Evolutionary conservation across 2,113 vertebrate species (phyloP).

Genomic region (Otolemur garnettii): DNA sequence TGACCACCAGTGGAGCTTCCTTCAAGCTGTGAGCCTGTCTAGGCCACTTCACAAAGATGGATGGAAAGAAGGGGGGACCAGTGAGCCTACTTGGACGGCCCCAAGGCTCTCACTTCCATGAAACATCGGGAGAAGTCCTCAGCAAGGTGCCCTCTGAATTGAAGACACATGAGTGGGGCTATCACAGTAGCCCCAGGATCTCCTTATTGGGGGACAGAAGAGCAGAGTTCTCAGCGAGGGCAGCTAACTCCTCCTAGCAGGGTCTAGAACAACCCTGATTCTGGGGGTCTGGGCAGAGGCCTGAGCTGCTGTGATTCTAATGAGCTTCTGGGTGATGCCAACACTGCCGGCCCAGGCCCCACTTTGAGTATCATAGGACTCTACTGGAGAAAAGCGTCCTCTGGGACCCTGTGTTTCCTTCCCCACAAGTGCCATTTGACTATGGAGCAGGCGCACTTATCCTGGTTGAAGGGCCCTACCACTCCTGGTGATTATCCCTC

Average conservation of each 20-base stretch:
- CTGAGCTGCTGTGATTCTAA: neutral
- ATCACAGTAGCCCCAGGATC: too few relatives aligned
- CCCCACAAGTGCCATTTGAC: neutral
- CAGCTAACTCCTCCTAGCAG: rapidly evolving
- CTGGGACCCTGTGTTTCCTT: neutral
- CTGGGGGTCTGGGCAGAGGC: neutral
- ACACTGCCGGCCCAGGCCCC: rapidly evolving
- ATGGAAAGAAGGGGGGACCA: rapidly evolving
- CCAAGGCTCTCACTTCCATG: neutral
- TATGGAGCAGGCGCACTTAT: conserved; percentile 68
- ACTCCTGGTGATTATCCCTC: conserved; percentile 66
- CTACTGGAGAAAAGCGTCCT: neutral
- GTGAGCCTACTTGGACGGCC: neutral
- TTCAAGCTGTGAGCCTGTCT: neutral
- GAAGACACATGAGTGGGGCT: rapidly evolving
- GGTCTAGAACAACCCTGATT: neutral
- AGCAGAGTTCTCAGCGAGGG: neutral
- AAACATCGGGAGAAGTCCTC: neutral
- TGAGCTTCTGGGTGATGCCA: neutral
- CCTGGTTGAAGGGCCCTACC: conserved; percentile 49
- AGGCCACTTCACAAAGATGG: neutral
- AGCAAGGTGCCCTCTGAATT: rapidly evolving
- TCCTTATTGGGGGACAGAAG: too few relatives aligned
- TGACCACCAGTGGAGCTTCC: rapidly evolving
- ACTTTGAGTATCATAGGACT: neutral